A percentile compares a stretch with the other conserved stretches of the same genome.
Evolutionary conservation across 2,888 invertebrate genomes (phyloP).

Genomic region (Eulithis testata): DNA sequence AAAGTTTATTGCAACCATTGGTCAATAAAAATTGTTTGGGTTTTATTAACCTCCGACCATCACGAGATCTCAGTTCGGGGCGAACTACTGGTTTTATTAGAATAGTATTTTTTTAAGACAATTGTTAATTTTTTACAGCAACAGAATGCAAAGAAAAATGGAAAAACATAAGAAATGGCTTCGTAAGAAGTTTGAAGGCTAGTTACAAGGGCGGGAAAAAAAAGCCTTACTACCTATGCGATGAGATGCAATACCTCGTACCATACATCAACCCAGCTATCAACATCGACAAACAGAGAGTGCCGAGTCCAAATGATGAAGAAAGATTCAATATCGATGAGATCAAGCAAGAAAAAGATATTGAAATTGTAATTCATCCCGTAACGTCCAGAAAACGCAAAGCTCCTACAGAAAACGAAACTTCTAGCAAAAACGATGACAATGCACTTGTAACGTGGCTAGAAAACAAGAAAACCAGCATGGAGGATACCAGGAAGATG

Average conservation of each 20-base stretch:
- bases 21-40: no score
- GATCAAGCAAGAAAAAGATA: not conserved
- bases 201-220: conserved; percentile 9
- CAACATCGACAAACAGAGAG: conserved; percentile 16
- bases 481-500: conserved; percentile 34
- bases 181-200: conserved; percentile 29
- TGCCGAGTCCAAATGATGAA: conserved; percentile 12
- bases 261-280: conserved; percentile 34
- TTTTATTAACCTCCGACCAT: no score
- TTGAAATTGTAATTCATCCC: conserved; percentile 11
- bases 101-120: no score
- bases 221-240: conserved; percentile 28
- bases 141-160: conserved; percentile 33
- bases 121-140: conserved; percentile 13
- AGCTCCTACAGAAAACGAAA: not conserved
- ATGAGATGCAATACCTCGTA: conserved; percentile 27
- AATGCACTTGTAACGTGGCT: conserved; percentile 18
- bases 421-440: not conserved
- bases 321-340: conserved; percentile 8
- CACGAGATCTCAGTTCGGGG: no score
- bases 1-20: no score
- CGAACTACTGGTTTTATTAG: no score
- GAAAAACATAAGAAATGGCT: conserved; percentile 34
- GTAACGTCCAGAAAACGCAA: not conserved
- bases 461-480: conserved; percentile 22